Percentiles rank a stretch among this genome's conserved stretches.
These are phyloP conservation scores for Alexandromys fortis DNA, from an alignment of 2,113 vertebrate genomes.

Conservation along the genomic window DNA sequence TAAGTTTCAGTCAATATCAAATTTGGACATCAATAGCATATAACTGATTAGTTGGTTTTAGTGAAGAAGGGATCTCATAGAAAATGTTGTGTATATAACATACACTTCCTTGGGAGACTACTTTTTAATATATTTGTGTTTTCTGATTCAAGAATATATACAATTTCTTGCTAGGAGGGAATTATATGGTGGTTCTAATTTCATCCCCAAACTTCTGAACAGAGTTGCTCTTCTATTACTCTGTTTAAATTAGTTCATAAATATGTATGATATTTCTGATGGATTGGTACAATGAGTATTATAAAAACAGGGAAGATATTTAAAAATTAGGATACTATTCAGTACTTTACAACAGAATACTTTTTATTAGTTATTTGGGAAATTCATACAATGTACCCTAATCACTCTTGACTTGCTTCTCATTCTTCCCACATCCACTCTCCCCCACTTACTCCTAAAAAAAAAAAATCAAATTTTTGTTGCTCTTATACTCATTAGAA, in stretches of 20 bases:
- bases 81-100: not conserved
- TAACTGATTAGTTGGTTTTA: conserved; percentile 49
- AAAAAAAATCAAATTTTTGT: not conserved
- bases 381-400: not conserved
- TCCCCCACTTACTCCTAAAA: too few species aligned
- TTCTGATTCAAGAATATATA: conserved; percentile 10
- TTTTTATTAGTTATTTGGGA: not conserved
- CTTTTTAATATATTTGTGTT: not conserved
- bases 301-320: not conserved
- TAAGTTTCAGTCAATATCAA: conserved; percentile 59
- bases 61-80: conserved; percentile 6
- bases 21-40: conserved; percentile 29
- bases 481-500: not conserved
- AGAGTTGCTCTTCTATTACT: not conserved
- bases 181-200: not conserved
- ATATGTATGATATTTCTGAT: not conserved
- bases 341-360: not conserved
- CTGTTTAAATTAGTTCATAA: not conserved
- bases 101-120: not conserved
- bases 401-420: not conserved
- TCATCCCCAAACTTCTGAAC: not conserved
- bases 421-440: not conserved
- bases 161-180: not conserved
- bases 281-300: not conserved
- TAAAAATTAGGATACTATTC: not conserved